phyloP scores from a whole-genome alignment of 2,113 vertebrate genomes.

The Mesembrinibis cayennensis region DNA sequence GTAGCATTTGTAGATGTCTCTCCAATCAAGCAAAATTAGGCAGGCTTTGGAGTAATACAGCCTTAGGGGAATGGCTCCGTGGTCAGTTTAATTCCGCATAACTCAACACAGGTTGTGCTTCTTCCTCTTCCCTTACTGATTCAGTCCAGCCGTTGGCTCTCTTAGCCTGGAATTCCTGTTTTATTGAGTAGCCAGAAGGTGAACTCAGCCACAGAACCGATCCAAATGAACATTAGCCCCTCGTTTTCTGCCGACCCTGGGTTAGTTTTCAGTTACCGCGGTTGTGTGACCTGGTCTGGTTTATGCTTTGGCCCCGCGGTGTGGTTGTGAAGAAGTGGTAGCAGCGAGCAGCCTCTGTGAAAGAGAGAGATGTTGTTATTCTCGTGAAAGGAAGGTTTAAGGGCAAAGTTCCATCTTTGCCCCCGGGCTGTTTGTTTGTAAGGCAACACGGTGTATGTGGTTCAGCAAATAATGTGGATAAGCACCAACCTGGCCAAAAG shows the following conservation, averaged over 20 bases:
- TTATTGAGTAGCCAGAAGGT: background rate
- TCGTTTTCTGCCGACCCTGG: background rate
- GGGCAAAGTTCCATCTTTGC: constrained; percentile 1
- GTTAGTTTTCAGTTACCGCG: background rate
- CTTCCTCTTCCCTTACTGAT: background rate
- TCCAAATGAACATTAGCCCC: background rate
- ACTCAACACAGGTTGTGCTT: background rate
- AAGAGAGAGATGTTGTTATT: background rate
- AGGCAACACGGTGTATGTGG: fast-evolving
- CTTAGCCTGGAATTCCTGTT: background rate
- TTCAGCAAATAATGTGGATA: background rate
- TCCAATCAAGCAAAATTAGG: background rate
- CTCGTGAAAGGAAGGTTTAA: background rate
- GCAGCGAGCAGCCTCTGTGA: fast-evolving
- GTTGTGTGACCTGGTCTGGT: background rate
- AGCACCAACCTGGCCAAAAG: background rate
- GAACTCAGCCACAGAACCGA: fast-evolving
- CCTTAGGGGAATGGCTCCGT: background rate
- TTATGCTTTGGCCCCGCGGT: fast-evolving
- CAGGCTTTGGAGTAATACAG: background rate
- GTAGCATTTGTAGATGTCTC: background rate
- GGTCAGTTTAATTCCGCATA: background rate
- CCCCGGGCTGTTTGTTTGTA: background rate
- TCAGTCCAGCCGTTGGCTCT: background rate
- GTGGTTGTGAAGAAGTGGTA: background rate